A percentile compares a stretch with the other conserved stretches of the same genome.
These are phyloP conservation scores for Dendropsophus ebraccatus DNA, from an alignment of 2,113 vertebrate genomes.

Conservation along the genomic window DNA sequence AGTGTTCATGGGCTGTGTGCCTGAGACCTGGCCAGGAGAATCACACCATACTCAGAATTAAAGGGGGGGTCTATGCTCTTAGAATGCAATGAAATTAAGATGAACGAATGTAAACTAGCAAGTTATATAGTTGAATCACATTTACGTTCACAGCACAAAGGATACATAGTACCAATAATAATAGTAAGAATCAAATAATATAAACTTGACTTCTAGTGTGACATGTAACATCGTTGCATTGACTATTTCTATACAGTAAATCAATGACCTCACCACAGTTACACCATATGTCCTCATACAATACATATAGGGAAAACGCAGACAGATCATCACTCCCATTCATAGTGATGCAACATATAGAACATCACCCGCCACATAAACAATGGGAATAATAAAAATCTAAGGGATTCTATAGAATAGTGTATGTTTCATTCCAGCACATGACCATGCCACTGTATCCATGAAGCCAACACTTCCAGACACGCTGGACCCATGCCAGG, in stretches of 20 bases:
- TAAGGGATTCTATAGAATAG: neutral
- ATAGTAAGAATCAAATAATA: too few species aligned
- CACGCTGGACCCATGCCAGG: neutral
- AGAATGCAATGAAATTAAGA: too few species aligned
- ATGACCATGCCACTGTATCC: conserved; percentile 17
- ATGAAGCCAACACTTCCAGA: conserved; percentile 29
- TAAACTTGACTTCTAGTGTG: too few species aligned
- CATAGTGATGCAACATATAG: neutral
- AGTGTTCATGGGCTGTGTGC: conserved; percentile 21
- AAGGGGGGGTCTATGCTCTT: neutral
- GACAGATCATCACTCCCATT: neutral
- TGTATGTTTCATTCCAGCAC: conserved; percentile 20
- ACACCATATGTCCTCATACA: neutral
- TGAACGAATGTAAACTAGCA: too few species aligned
- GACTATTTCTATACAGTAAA: neutral
- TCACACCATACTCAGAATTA: too few species aligned
- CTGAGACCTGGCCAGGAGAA: conserved; percentile 7
- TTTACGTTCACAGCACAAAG: too few species aligned
- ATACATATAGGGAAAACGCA: conserved; percentile 1
- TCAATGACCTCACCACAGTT: neutral
- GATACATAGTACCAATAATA: too few species aligned
- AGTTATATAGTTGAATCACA: neutral
- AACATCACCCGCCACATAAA: too few species aligned
- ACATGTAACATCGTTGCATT: neutral
- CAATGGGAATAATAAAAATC: too few species aligned